These are phyloP conservation scores for Apostichopus leukothele DNA, from an alignment of 53 echinoderm and acorn worm genomes.

Conservation along the genomic window DNA sequence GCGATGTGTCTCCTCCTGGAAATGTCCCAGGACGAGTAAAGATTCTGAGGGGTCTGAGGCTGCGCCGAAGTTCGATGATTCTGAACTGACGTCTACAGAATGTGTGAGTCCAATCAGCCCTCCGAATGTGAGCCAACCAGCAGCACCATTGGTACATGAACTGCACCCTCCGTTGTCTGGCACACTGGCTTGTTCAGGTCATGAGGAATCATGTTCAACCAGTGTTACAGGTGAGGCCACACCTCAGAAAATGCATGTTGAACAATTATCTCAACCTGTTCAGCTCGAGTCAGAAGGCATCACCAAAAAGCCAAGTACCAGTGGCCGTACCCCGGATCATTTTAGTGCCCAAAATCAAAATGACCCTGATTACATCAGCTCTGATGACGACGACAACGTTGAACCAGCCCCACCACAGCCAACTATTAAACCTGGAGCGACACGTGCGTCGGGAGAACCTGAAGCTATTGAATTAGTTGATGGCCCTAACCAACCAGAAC, in stretches of 20 bases:
- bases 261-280: not conserved
- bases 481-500: constrained; percentile 4
- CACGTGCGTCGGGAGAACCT: not conserved
- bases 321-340: not conserved
- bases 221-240: not conserved
- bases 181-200: not conserved
- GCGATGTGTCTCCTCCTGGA: not conserved
- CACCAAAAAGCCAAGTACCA: not conserved
- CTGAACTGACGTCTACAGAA: not conserved
- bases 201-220: not conserved
- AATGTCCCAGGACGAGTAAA: not conserved
- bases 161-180: not conserved
- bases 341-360: no score
- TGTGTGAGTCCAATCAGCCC: no score
- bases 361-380: not conserved
- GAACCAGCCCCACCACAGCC: not conserved
- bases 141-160: no score
- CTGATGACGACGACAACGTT: not conserved
- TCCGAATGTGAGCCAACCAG: not conserved
- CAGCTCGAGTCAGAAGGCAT: not conserved
- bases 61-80: not conserved
- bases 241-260: not conserved
- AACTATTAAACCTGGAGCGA: not conserved
- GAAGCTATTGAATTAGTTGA: not conserved
- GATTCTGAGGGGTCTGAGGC: not conserved